Conservation (phyloP, 2,113 vertebrate genomes). For the Sebastes fasciatus region DNA sequence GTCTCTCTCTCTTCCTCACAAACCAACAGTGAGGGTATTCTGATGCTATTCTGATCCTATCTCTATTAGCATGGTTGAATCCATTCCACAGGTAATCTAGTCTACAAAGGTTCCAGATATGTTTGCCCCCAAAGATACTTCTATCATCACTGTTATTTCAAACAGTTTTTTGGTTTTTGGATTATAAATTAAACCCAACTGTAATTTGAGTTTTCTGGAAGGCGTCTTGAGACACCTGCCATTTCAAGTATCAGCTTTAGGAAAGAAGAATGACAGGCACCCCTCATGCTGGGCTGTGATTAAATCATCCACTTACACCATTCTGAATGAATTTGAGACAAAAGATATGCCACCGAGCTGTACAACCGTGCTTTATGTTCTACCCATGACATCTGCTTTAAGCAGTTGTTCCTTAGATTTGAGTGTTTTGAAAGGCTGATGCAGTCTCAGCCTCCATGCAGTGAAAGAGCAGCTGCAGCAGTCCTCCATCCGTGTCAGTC, state of each 20-base stretch:
- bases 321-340: background rate
- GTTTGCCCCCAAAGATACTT: background rate
- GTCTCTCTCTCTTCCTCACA: background rate
- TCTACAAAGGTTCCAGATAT: too few species aligned
- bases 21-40: background rate
- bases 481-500: conserved; percentile 19
- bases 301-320: background rate
- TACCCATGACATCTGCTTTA: background rate
- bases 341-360: background rate
- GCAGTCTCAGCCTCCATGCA: background rate
- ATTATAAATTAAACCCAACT: background rate
- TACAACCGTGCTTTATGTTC: background rate
- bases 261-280: background rate
- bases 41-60: background rate
- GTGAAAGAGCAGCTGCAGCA: conserved; percentile 6
- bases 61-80: background rate
- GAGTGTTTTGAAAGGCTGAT: background rate
- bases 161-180: background rate
- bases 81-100: background rate
- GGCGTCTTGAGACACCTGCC: background rate
- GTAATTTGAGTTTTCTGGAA: background rate
- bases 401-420: background rate
- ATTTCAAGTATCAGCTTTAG: background rate
- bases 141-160: background rate
- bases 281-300: background rate